Evolutionary conservation across 2,888 invertebrate species (phyloP), one percentile per base, ranked within the genome.

Genomic region (Taenaris catops): DNA sequence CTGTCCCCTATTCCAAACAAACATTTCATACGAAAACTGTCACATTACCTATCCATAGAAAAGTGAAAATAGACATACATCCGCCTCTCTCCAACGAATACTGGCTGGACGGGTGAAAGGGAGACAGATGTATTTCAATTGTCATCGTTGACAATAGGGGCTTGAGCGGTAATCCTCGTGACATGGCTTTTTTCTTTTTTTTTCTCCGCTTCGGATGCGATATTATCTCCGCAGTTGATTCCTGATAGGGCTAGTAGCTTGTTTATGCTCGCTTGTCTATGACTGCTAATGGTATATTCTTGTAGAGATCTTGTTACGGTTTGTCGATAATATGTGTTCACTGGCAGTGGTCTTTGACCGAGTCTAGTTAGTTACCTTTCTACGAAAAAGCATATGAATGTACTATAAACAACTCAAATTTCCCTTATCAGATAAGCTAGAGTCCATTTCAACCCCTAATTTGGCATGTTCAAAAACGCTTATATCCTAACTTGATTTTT

Each of bases 21-120:
- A 81, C 75, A 76, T 74, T 73, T 74, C 78, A 78, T 72, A 78
- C 65, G 68, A 74, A 73, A 79, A 74, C 81, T 84, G 84, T 83
- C 81, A 80, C 79, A 81, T 81, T 75, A 66, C 63, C 62, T 49
- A 57, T 53, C 64, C 59, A 74, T 79, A 73, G 73, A 74, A 75
- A 75, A 80, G 74, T 72, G 74, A 78, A 75, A 81, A 79, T 72
- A 78, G 73, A 68, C 55, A 46, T 51, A 53, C 58, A 53, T 51
- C 66, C 50, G 60, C 75, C 81, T 60, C 78, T 46, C 49, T 79
- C 63, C 38, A 34, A 29, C 47, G 25, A 34, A 17, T 35, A 25
- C 34, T 20, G 38, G 36, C 43, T 45, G 39, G 42, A 41, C 37
- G 44, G 28, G 68, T 49, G 46, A 55, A 70, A 84, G 52, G 48